phyloP scores from a whole-genome alignment of 2,113 vertebrate genomes.

The Porphyrio hochstetteri region DNA sequence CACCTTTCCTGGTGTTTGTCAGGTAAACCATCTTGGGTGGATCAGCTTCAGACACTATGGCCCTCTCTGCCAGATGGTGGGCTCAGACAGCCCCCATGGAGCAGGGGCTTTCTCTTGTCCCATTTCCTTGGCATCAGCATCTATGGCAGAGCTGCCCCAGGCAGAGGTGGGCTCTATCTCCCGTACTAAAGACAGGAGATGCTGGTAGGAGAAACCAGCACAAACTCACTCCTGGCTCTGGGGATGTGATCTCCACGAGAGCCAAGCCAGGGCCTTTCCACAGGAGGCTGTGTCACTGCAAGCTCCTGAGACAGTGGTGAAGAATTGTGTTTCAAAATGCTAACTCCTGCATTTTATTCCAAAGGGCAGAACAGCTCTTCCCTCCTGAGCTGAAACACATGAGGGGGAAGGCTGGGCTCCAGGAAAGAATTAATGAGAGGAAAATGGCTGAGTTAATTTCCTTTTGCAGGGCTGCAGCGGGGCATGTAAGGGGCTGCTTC shows the following conservation, averaged over 20 bases:
- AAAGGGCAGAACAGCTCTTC: background rate
- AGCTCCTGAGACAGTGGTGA: background rate
- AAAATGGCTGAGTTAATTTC: slow-evolving; percentile 39
- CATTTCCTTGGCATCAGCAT: background rate
- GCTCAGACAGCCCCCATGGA: background rate
- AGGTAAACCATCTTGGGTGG: background rate
- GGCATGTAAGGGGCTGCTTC: background rate
- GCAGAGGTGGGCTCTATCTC: background rate
- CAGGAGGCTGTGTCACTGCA: background rate
- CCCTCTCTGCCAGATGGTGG: background rate
- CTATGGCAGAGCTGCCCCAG: background rate
- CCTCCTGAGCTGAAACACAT: background rate
- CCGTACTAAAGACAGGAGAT: background rate
- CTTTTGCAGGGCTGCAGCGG: background rate
- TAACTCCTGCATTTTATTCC: background rate
- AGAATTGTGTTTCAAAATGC: background rate
- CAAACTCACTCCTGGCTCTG: background rate
- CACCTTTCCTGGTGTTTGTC: background rate
- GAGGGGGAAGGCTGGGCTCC: background rate
- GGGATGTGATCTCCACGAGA: background rate
- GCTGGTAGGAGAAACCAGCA: background rate
- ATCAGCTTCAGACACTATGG: background rate
- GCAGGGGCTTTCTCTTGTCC: background rate
- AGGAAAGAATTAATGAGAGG: slow-evolving; percentile 44
- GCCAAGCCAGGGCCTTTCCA: background rate